Percentiles rank a stretch among this genome's conserved stretches.
Evolutionary conservation across 2,888 invertebrate species (phyloP).

Genomic region (Eurois occulta): DNA sequence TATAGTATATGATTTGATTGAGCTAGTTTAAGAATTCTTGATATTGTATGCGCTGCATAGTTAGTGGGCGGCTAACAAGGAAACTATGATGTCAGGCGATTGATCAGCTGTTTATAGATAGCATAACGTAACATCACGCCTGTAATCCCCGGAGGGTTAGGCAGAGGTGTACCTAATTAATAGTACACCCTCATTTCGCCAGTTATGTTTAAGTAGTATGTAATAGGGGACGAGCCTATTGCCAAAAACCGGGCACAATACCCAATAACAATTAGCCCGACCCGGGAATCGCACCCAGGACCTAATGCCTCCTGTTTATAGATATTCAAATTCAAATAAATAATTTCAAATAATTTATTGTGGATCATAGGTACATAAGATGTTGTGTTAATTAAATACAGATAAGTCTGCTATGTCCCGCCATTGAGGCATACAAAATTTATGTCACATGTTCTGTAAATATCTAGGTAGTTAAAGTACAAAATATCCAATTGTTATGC

Average conservation of each 20-base stretch:
- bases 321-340: too few relatives aligned
- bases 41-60: constrained; percentile 14
- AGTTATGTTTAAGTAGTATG: neutral
- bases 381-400: too few relatives aligned
- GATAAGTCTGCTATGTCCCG: too few relatives aligned
- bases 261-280: neutral
- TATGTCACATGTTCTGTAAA: too few relatives aligned
- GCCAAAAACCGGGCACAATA: neutral
- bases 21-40: constrained; percentile 27
- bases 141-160: neutral
- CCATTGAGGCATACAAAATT: too few relatives aligned
- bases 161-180: neutral
- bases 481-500: too few relatives aligned
- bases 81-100: constrained; percentile 24
- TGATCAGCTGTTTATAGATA: constrained; percentile 22
- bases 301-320: neutral
- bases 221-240: neutral
- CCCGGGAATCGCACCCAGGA: neutral
- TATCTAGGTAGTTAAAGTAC: too few relatives aligned
- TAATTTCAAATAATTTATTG: too few relatives aligned
- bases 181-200: neutral
- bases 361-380: too few relatives aligned
- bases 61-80: constrained; percentile 8
- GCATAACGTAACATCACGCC: neutral
- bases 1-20: constrained; percentile 17